phyloP scores from a whole-genome alignment of 2,797 vertebrate species.

The Rhincodon typus region DNA sequence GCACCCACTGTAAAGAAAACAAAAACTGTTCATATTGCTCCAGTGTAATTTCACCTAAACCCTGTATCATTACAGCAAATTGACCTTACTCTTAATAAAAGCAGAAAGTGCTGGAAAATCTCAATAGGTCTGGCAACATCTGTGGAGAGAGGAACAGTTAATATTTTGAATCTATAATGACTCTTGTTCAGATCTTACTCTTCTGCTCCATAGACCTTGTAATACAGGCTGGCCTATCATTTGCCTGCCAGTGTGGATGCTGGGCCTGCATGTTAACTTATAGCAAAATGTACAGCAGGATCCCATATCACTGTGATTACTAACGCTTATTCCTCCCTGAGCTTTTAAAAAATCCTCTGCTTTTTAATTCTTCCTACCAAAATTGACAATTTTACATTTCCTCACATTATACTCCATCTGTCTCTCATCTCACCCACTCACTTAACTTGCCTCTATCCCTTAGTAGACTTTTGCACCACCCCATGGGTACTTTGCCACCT shows the following conservation, averaged over 20 bases:
- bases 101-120: too few species aligned
- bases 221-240: neutral
- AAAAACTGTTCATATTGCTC: neutral
- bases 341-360: neutral
- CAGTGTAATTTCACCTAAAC: neutral
- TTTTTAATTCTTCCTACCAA: neutral
- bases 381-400: neutral
- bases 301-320: neutral
- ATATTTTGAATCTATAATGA: too few species aligned
- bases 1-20: neutral
- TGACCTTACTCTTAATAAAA: neutral
- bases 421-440: too few species aligned
- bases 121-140: too few species aligned
- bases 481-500: too few species aligned
- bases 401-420: neutral
- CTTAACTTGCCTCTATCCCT: too few species aligned
- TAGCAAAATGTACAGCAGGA: neutral
- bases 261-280: neutral
- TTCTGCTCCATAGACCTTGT: neutral
- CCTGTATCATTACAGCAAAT: neutral
- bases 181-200: neutral
- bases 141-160: too few species aligned
- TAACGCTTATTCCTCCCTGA: neutral
- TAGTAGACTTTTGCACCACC: too few species aligned
- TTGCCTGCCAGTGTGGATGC: neutral